These are phyloP conservation scores for Jacana jacana DNA, from an alignment of 2,113 vertebrate species.

Conservation along the genomic window DNA sequence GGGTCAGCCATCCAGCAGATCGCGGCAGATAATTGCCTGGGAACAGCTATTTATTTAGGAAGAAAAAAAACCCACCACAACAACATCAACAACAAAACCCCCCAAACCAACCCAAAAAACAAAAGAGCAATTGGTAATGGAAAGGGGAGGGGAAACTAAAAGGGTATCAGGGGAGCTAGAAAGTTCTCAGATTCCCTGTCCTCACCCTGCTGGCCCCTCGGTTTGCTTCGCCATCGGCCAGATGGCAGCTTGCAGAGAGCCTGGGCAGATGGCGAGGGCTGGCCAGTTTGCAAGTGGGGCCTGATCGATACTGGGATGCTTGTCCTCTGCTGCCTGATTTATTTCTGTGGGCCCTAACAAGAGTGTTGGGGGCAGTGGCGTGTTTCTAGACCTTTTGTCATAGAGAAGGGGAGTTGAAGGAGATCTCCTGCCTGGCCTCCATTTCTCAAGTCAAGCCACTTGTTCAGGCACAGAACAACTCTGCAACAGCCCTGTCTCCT, in stretches of 20 bases:
- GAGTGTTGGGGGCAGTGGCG: not conserved
- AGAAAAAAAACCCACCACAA: not conserved
- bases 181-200: constrained; percentile 1
- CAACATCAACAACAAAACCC: accelerated
- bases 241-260: constrained; percentile 43
- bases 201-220: not conserved
- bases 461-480: not conserved
- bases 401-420: not conserved
- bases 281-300: not conserved
- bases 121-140: not conserved
- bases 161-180: not conserved
- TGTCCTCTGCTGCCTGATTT: constrained; percentile 29
- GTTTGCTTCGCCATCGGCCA: not conserved
- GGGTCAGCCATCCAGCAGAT: not conserved
- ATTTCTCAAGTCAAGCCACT: not conserved
- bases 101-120: no score
- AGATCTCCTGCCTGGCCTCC: not conserved
- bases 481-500: not conserved
- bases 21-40: not conserved
- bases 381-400: not conserved
- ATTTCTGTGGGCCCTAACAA: not conserved
- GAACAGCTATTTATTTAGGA: not conserved
- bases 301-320: not conserved
- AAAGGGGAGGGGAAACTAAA: not conserved
- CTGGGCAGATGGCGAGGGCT: constrained; percentile 49